Percentiles rank a stretch among this genome's conserved stretches.
Evolutionary conservation across 1,140 invertebrate species (phyloP).

Genomic region (Onthophagus taurus): DNA sequence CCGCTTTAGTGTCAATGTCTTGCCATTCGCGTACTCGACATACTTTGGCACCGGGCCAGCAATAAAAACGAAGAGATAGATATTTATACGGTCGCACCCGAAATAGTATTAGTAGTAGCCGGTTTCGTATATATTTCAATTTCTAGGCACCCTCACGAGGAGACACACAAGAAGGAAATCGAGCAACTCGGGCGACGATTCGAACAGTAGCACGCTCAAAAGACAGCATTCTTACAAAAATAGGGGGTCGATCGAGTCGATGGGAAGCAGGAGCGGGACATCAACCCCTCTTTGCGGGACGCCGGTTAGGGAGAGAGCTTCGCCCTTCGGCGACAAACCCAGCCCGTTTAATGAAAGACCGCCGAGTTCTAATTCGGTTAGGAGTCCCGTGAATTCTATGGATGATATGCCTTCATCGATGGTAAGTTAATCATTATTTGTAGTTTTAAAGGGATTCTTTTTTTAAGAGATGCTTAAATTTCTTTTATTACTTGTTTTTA

Average conservation of each 20-base stretch:
- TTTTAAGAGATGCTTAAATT: too few relatives aligned
- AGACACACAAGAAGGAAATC: conserved; percentile 42
- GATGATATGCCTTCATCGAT: conserved; percentile 33
- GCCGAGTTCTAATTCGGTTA: conserved; percentile 37
- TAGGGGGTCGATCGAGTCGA: conserved; percentile 34
- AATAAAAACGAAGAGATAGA: neutral
- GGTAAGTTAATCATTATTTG: conserved; percentile 30
- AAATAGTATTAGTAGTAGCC: too few relatives aligned
- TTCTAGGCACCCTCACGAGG: conserved; percentile 41
- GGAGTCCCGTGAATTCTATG: conserved; percentile 37
- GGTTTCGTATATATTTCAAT: too few relatives aligned
- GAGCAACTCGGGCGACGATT: conserved; percentile 40
- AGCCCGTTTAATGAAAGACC: conserved; percentile 34
- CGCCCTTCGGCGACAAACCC: conserved; percentile 32
- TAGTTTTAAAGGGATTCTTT: too few relatives aligned
- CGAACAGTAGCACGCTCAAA: conserved; percentile 46
- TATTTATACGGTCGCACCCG: neutral
- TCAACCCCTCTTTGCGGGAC: conserved; percentile 44
- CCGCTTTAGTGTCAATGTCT: conserved; percentile 31
- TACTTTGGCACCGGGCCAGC: too few relatives aligned
- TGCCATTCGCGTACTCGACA: conserved; percentile 37
- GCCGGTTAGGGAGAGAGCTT: conserved; percentile 41
- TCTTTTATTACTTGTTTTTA: too few relatives aligned
- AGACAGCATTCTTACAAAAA: conserved; percentile 40
- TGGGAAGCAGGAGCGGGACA: conserved; percentile 36